phyloP scores from a whole-genome alignment of 2,797 vertebrate genomes.

The Tangara arthus region DNA sequence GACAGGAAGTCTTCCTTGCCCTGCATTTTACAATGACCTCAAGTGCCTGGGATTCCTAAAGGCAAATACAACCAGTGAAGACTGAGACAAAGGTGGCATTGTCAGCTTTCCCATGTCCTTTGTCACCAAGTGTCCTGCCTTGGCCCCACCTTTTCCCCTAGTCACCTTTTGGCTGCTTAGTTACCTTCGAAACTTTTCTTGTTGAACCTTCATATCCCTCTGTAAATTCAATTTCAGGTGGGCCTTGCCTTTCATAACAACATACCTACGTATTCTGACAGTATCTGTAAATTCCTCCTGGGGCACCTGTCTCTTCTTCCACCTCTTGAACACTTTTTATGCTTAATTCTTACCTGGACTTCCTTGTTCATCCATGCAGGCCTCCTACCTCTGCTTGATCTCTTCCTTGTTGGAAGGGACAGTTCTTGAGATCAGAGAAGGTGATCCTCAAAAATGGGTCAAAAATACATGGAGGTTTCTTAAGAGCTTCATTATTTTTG shows the following conservation, averaged over 20 bases:
- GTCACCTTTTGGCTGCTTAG: neutral
- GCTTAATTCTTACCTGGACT: neutral
- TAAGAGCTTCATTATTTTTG: neutral
- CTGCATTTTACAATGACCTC: neutral
- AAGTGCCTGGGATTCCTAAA: neutral
- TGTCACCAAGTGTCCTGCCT: neutral
- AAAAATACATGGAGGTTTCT: neutral
- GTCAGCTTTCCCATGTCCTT: neutral
- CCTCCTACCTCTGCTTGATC: neutral
- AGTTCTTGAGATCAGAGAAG: neutral
- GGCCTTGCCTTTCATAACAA: neutral
- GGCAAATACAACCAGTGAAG: neutral
- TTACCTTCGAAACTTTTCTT: neutral
- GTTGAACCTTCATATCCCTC: neutral
- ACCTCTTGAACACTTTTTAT: neutral
- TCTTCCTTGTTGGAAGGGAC: neutral
- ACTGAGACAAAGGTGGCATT: neutral
- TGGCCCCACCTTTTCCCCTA: neutral
- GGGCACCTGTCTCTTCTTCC: neutral
- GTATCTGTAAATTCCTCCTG: neutral
- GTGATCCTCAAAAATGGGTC: neutral
- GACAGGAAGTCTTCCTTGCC: neutral
- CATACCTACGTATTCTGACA: neutral
- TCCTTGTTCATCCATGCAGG: neutral
- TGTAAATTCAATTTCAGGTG: neutral